A percentile compares a stretch with the other conserved stretches of the same genome.
These are phyloP conservation scores for Sardina pilchardus DNA, from an alignment of 2,113 vertebrate genomes.

Conservation along the genomic window DNA sequence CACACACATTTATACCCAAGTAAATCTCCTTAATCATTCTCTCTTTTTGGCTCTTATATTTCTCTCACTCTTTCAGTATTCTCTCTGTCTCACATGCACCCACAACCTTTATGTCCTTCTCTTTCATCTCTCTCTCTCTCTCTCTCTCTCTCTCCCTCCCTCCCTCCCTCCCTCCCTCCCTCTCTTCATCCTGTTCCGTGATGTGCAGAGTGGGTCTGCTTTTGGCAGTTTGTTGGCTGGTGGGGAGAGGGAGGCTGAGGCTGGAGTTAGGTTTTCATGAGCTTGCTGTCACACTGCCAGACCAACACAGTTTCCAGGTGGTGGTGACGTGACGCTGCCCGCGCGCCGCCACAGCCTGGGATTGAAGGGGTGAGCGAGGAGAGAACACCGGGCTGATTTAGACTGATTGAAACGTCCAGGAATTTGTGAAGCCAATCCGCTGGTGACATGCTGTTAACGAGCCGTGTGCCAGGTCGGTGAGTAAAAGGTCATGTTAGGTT, in stretches of 20 bases:
- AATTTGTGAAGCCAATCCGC: not conserved
- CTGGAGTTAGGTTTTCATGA: not conserved
- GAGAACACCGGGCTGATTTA: not conserved
- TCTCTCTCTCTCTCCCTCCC: not conserved
- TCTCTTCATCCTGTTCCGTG: not conserved
- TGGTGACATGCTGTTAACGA: not conserved
- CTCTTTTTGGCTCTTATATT: too few species aligned
- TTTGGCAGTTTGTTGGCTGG: not conserved
- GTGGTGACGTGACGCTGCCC: not conserved
- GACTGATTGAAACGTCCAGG: constrained; percentile 8
- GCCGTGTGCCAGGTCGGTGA: not conserved
- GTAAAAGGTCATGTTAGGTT: not conserved
- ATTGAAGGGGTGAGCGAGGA: not conserved
- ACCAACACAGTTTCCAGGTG: constrained; percentile 1
- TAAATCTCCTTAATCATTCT: too few species aligned
- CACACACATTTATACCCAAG: too few species aligned
- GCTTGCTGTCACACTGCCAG: constrained; percentile 3
- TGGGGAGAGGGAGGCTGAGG: not conserved
- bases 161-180: not conserved
- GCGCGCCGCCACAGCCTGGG: not conserved
- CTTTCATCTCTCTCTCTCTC: too few species aligned
- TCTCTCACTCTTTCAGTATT: too few species aligned
- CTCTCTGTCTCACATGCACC: too few species aligned
- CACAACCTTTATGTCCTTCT: too few species aligned
- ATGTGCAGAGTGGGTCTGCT: not conserved